A percentile compares a stretch with the other conserved stretches of the same genome.
Conservation (phyloP, 2,113 vertebrate species). For the Anguilla japonica region DNA sequence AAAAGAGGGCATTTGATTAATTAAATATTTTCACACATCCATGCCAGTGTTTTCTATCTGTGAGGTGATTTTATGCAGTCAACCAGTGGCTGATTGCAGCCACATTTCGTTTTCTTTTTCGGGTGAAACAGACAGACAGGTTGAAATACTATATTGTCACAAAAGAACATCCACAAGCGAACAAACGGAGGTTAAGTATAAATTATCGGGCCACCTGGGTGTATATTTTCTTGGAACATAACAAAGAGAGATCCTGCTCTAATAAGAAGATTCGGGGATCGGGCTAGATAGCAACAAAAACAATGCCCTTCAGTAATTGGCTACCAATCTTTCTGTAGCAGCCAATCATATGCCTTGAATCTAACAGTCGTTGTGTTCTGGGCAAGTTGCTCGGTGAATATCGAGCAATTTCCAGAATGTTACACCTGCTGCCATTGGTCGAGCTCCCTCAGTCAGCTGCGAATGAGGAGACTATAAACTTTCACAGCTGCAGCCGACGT, state of each 20-base stretch:
- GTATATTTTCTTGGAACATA: neutral
- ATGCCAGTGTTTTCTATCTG: neutral
- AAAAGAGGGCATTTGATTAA: neutral
- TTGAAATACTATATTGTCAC: neutral
- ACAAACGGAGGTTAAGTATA: neutral
- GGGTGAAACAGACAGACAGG: neutral
- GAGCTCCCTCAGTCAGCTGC: slow-evolving; percentile 50
- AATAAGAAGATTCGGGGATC: slow-evolving; percentile 14
- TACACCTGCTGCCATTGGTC: slow-evolving; percentile 59
- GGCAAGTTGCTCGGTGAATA: slow-evolving; percentile 29
- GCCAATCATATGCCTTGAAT: slow-evolving; percentile 52
- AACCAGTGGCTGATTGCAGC: neutral
- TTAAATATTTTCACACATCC: neutral
- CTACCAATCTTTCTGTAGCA: slow-evolving; percentile 16
- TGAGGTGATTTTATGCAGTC: neutral
- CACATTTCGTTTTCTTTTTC: neutral
- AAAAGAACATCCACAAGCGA: neutral
- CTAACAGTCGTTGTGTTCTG: neutral
- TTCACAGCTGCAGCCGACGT: neutral
- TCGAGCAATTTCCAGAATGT: slow-evolving; percentile 19
- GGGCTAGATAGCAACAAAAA: slow-evolving; percentile 53
- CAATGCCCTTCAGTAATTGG: slow-evolving; percentile 41
- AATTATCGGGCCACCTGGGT: neutral
- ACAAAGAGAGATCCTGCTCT: neutral
- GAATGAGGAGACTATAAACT: slow-evolving; percentile 57